phyloP scores from a whole-genome alignment of 2,113 vertebrate species.

The Hemibagrus wyckioides region DNA sequence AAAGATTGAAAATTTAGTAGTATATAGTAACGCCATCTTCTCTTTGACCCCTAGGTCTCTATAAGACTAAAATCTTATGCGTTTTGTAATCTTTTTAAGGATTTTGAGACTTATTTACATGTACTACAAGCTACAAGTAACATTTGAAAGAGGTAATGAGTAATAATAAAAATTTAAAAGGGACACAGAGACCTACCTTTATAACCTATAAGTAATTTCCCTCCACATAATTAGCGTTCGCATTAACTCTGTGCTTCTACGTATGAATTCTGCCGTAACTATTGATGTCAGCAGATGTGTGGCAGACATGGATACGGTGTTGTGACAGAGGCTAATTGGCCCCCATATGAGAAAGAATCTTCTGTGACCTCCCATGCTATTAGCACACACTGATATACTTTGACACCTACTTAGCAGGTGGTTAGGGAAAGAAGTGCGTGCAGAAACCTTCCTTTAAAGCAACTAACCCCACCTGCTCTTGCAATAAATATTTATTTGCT shows the following conservation, averaged over 20 bases:
- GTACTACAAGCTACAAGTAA: background rate
- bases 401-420: conserved; percentile 53
- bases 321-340: conserved; percentile 60
- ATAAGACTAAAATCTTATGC: background rate
- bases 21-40: background rate
- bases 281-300: conserved; percentile 15
- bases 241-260: background rate
- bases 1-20: background rate
- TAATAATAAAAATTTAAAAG: background rate
- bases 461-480: conserved; percentile 31
- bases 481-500: conserved; percentile 35
- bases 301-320: conserved; percentile 22
- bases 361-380: conserved; percentile 43
- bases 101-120: no score
- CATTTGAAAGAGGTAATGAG: background rate
- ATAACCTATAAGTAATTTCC: background rate
- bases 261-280: background rate
- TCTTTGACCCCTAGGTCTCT: background rate
- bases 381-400: conserved; percentile 45
- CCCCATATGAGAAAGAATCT: conserved; percentile 35
- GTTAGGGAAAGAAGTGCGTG: conserved; percentile 25
- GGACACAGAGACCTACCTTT: background rate
- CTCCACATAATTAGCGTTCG: background rate
- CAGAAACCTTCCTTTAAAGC: conserved; percentile 39
- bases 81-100: background rate